A percentile compares a stretch with the other conserved stretches of the same genome.
Evolutionary conservation across 2,113 vertebrate genomes (phyloP).

Genomic region (Myotis lucifugus): DNA sequence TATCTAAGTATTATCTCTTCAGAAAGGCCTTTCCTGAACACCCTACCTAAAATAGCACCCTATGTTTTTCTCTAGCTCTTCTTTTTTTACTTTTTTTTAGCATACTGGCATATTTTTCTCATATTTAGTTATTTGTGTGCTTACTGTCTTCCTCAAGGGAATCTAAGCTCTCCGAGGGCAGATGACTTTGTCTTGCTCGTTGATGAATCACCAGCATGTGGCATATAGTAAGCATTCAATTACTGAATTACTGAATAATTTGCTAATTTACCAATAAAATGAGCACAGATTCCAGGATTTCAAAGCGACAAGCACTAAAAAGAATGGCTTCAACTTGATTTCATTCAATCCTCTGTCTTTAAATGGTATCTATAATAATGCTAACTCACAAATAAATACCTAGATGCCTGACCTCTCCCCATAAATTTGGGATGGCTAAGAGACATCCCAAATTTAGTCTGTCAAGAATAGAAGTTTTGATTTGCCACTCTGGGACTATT

Average conservation of each 20-base stretch:
- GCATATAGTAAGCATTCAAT: not conserved
- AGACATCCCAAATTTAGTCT: not conserved
- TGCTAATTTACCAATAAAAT: not conserved
- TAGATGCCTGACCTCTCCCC: not conserved
- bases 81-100: constrained; percentile 4
- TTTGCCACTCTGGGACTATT: not conserved
- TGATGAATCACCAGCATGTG: not conserved
- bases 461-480: not conserved
- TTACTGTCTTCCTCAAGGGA: not conserved
- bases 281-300: not conserved
- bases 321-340: not conserved
- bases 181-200: not conserved
- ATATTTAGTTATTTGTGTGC: not conserved
- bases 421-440: not conserved
- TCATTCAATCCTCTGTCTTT: not conserved
- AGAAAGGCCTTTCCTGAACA: not conserved
- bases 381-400: not conserved
- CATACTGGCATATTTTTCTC: not conserved
- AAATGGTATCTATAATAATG: not conserved
- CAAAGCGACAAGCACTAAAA: not conserved
- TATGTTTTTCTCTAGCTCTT: not conserved
- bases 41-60: not conserved
- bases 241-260: not conserved
- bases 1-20: not conserved
- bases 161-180: not conserved